These are phyloP conservation scores for Acronicta alni DNA, from an alignment of 2,888 invertebrate genomes.

Conservation along the genomic window DNA sequence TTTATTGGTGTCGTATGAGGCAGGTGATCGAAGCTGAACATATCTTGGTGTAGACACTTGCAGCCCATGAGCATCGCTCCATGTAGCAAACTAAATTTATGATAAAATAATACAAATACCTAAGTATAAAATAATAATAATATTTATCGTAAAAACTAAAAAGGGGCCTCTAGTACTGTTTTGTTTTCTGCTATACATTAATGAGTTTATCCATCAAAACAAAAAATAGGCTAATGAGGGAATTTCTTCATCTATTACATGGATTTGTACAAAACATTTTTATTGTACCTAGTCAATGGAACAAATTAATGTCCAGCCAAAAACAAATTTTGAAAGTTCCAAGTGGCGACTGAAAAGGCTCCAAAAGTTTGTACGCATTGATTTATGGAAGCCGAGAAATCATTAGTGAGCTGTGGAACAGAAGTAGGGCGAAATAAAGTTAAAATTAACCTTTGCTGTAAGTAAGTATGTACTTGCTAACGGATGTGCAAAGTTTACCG, in stretches of 20 bases:
- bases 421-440: conserved; percentile 68
- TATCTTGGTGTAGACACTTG: conserved; percentile 93
- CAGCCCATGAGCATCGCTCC: conserved; percentile 95
- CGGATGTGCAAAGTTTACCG: conserved; percentile 55
- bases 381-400: conserved; percentile 72
- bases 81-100: conserved; percentile 92
- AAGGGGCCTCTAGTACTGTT: no score
- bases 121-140: no score
- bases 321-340: conserved; percentile 59
- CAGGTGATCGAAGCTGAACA: conserved; percentile 91
- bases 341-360: conserved; percentile 59
- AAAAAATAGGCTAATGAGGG: no score
- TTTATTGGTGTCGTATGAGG: conserved; percentile 93
- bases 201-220: no score
- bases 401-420: conserved; percentile 66
- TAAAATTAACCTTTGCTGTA: conserved; percentile 65
- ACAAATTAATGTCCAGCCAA: conserved; percentile 33
- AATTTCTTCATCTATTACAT: no score
- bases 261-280: conserved; percentile 10
- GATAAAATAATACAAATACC: no score
- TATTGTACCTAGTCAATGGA: conserved; percentile 22
- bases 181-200: no score
- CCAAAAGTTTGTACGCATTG: conserved; percentile 65
- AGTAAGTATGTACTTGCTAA: conserved; percentile 58
- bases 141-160: no score